Percentiles rank a stretch among this genome's conserved stretches.
Conservation (phyloP, 2,113 vertebrate species). For the Leptobrachium ailaonicum region DNA sequence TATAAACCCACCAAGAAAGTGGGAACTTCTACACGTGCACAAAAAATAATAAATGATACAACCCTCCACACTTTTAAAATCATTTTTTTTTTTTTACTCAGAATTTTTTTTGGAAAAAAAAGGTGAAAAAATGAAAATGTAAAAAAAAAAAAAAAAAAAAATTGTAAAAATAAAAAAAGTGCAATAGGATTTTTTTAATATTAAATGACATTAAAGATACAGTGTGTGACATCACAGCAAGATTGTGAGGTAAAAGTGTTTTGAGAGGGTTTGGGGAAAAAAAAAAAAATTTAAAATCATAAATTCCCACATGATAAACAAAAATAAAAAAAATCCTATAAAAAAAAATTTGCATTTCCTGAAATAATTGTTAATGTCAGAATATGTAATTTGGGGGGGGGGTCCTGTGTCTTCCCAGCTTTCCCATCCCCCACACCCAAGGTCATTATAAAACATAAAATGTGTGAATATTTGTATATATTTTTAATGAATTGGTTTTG, state of each 20-base stretch:
- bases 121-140: not conserved
- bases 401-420: constrained; percentile 61
- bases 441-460: constrained; percentile 53
- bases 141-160: not conserved
- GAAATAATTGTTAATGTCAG: too few species aligned
- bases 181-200: not conserved
- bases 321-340: constrained; percentile 33
- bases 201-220: not conserved
- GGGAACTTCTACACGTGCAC: too few species aligned
- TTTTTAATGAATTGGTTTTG: too few species aligned
- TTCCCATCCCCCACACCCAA: constrained; percentile 65
- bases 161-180: not conserved
- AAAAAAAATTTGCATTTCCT: too few species aligned
- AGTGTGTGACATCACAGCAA: not conserved
- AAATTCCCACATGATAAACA: not conserved
- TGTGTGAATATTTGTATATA: constrained; percentile 28
- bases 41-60: too few species aligned
- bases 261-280: too few species aligned
- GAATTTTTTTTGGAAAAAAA: not conserved
- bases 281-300: constrained; percentile 4
- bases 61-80: too few species aligned
- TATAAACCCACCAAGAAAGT: too few species aligned
- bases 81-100: too few species aligned
- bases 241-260: not conserved
- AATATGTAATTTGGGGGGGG: constrained; percentile 14